Evolutionary conservation across 2,888 invertebrate genomes (phyloP).

Genomic region (Diaphora mendica): DNA sequence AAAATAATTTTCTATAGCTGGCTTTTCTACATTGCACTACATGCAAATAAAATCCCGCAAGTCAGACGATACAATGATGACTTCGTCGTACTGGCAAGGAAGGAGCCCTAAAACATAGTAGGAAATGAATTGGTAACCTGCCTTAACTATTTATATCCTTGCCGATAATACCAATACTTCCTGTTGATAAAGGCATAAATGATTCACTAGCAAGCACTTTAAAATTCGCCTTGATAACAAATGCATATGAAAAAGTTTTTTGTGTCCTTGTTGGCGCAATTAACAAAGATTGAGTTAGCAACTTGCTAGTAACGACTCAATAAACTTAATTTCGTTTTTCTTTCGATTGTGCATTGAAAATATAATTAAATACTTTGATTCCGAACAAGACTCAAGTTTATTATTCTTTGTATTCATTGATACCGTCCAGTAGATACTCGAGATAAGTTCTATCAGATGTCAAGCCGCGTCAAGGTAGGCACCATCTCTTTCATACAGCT

Average conservation of each 20-base stretch:
- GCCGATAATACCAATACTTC: neutral
- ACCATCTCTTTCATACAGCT: conserved; percentile 10
- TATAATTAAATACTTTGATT: no score
- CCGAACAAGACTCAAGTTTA: neutral
- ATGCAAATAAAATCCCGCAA: neutral
- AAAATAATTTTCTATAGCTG: no score
- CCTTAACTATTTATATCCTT: neutral
- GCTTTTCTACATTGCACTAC: no score
- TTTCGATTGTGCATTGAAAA: no score
- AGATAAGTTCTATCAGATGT: conserved; percentile 8
- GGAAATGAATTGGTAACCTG: neutral
- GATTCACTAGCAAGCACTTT: neutral
- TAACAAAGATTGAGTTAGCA: neutral
- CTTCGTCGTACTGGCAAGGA: neutral
- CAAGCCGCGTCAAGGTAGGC: neutral
- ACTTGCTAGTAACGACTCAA: neutral
- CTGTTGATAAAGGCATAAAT: neutral
- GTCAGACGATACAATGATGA: neutral
- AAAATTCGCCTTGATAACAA: neutral
- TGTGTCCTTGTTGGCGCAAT: neutral
- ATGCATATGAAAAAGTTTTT: neutral
- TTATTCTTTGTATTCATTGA: neutral
- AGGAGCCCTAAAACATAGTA: neutral
- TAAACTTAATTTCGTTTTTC: neutral
- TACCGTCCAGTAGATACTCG: neutral